phyloP scores from a whole-genome alignment of 2,113 vertebrate genomes.

The Bubalus kerabau region DNA sequence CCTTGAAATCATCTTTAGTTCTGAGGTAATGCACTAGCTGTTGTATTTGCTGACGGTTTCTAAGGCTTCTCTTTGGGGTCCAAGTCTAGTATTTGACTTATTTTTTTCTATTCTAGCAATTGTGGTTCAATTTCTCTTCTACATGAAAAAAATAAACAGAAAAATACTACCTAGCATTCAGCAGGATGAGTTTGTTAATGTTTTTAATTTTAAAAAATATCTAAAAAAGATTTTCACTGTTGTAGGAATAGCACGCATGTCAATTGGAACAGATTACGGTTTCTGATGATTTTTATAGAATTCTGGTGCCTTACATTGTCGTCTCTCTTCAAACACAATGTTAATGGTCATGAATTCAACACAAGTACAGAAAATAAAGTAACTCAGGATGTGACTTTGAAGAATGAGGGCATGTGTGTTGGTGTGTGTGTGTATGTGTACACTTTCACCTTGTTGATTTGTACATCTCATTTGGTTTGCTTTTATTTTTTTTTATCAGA shows the following conservation, averaged over 20 bases:
- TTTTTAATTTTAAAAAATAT: background rate
- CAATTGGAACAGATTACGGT: background rate
- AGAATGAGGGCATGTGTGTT: background rate
- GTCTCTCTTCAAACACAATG: background rate
- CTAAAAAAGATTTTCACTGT: background rate
- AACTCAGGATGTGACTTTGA: background rate
- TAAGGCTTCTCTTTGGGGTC: background rate
- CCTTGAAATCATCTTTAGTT: background rate
- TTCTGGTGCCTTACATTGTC: background rate
- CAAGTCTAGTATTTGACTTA: background rate
- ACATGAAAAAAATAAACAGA: background rate
- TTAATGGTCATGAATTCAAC: background rate
- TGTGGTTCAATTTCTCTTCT: background rate
- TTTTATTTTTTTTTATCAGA: background rate
- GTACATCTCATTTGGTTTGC: background rate
- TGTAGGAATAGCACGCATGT: background rate
- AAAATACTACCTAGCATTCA: background rate
- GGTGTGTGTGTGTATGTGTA: too few relatives aligned
- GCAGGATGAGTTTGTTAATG: background rate
- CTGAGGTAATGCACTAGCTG: background rate
- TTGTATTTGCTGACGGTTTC: background rate
- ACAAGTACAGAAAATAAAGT: background rate
- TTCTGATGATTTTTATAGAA: background rate
- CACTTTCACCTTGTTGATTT: background rate
- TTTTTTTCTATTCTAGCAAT: background rate